A percentile compares a stretch with the other conserved stretches of the same genome.
phyloP scores from a whole-genome alignment of 2,797 vertebrate genomes.

The Macropodus opercularis region DNA sequence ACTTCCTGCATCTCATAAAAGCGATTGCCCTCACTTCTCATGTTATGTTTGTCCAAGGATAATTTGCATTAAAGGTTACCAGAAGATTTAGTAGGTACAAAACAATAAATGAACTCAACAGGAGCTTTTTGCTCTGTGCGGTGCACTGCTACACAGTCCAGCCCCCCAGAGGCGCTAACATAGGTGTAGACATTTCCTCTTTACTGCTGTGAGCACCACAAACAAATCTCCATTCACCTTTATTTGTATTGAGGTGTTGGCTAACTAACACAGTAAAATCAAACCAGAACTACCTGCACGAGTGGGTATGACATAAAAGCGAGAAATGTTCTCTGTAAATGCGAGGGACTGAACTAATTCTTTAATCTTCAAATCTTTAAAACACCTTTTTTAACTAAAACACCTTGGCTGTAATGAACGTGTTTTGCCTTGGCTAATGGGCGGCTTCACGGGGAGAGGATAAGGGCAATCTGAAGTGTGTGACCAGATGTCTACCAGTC shows the following conservation, averaged over 20 bases:
- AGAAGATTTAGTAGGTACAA: too few relatives aligned
- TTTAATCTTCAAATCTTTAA: slow-evolving; percentile 36
- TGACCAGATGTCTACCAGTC: slow-evolving; percentile 16
- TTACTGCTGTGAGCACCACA: neutral
- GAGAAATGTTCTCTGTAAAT: neutral
- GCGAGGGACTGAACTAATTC: slow-evolving; percentile 6
- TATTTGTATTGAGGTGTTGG: neutral
- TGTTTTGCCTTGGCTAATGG: slow-evolving; percentile 18
- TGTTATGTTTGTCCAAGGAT: neutral
- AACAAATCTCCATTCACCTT: neutral
- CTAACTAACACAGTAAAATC: neutral
- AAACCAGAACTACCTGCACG: slow-evolving; percentile 3
- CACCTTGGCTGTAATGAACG: slow-evolving; percentile 9
- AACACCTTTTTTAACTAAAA: slow-evolving; percentile 10
- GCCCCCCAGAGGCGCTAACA: neutral
- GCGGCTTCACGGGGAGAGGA: slow-evolving; percentile 24
- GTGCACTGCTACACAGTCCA: neutral
- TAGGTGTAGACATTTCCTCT: neutral
- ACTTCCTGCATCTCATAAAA: neutral
- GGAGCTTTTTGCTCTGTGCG: neutral
- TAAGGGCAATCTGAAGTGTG: slow-evolving; percentile 16
- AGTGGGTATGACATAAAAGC: neutral
- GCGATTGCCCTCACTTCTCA: neutral
- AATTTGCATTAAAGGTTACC: neutral
- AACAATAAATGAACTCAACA: too few relatives aligned